A percentile compares a stretch with the other conserved stretches of the same genome.
Conservation (phyloP, 2,113 vertebrate species). For the Tenrec ecaudatus region DNA sequence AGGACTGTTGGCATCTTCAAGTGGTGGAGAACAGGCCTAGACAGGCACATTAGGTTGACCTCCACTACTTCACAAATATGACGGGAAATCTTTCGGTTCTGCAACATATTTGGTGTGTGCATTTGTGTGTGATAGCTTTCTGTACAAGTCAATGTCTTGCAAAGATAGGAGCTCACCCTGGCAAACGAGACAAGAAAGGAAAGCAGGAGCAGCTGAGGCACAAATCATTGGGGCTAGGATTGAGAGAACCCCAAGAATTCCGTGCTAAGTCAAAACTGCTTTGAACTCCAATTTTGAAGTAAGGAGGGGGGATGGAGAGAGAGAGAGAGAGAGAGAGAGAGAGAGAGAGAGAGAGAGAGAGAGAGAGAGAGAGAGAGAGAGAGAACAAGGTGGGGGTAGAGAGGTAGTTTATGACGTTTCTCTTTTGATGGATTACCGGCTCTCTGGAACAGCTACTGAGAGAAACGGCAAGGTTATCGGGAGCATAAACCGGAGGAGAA, state of each 20-base stretch:
- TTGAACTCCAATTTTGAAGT: conserved; percentile 61
- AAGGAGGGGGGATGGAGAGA: neutral
- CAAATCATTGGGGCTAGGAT: conserved; percentile 11
- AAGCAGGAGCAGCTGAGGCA: neutral
- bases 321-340: too few species aligned
- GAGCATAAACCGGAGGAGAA: conserved; percentile 71
- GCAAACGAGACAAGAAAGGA: neutral
- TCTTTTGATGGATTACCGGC: conserved; percentile 68
- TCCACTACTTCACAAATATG: neutral
- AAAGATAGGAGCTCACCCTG: neutral
- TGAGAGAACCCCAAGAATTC: conserved; percentile 24
- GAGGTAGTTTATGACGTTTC: conserved; percentile 58
- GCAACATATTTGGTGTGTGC: neutral
- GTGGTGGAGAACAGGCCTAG: neutral
- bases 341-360: too few species aligned
- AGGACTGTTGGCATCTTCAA: neutral
- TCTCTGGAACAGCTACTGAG: conserved; percentile 52
- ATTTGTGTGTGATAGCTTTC: neutral
- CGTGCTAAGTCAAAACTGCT: neutral
- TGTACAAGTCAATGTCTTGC: neutral
- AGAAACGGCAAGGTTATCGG: conserved; percentile 63
- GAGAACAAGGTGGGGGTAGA: conserved; percentile 34
- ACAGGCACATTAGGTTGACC: neutral
- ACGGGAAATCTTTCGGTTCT: neutral
- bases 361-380: too few species aligned